Evolutionary conservation across 2,797 vertebrate genomes (phyloP).

Genomic region (Sarcophilus harrisii): DNA sequence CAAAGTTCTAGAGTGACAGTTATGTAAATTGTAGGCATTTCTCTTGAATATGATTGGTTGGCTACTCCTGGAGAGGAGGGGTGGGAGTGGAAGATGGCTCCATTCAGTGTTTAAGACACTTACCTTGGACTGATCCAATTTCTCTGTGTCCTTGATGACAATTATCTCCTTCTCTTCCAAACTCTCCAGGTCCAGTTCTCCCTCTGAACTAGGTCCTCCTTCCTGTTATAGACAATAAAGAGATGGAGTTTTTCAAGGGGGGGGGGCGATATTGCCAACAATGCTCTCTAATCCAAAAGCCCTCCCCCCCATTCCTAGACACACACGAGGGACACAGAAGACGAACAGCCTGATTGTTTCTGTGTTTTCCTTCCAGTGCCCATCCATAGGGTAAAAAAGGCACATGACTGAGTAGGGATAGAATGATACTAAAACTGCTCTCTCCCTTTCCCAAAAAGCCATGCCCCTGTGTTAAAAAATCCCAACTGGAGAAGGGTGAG

Average conservation of each 20-base stretch:
- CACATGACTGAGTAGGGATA: not conserved
- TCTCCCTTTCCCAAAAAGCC: not conserved
- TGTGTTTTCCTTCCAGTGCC: not conserved
- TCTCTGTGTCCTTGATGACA: constrained; percentile 78
- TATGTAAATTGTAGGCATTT: not conserved
- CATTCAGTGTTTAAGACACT: constrained; percentile 14
- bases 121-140: constrained; percentile 74
- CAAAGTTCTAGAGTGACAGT: not conserved
- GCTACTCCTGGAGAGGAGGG: not conserved
- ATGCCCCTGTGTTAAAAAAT: not conserved
- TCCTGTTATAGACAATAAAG: constrained; percentile 64
- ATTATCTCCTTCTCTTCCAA: constrained; percentile 79
- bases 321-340: not conserved
- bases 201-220: constrained; percentile 55
- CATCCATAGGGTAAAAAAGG: not conserved
- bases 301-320: not conserved
- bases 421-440: not conserved
- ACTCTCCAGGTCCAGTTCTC: constrained; percentile 66
- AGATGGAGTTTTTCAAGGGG: constrained; percentile 1
- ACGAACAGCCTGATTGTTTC: not conserved
- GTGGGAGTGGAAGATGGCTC: not conserved
- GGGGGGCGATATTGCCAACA: constrained; percentile 11
- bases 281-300: constrained; percentile 12
- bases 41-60: not conserved
- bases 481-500: not conserved